Evolutionary conservation across 2,888 invertebrate genomes (phyloP).

Genomic region (Drosophila kambysellisi): DNA sequence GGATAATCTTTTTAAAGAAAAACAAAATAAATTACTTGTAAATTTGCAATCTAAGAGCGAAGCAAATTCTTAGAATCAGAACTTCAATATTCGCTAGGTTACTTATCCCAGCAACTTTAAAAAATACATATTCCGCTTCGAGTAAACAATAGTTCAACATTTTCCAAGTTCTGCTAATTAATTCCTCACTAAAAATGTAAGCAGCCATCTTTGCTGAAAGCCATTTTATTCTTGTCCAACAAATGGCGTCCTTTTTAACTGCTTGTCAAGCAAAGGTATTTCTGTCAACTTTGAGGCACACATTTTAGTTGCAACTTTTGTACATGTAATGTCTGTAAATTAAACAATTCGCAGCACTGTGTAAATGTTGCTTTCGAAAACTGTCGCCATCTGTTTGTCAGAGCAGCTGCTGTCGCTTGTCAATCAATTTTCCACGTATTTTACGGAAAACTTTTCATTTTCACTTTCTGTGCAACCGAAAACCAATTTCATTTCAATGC

Average conservation of each 20-base stretch:
- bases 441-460: slow-evolving; percentile 44
- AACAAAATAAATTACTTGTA: neutral
- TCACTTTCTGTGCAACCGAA: slow-evolving; percentile 37
- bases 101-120: neutral
- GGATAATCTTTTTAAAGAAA: neutral
- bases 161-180: neutral
- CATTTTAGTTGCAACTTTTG: neutral
- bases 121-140: neutral
- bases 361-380: neutral
- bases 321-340: neutral
- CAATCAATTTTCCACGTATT: slow-evolving; percentile 52
- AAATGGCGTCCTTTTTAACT: too few relatives aligned
- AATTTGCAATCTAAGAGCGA: neutral
- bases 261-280: neutral
- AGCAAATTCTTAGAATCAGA: neutral
- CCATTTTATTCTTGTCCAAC: neutral
- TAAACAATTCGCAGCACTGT: neutral
- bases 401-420: slow-evolving; percentile 24
- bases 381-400: slow-evolving; percentile 6
- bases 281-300: neutral
- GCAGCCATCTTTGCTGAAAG: neutral
- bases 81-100: neutral
- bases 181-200: neutral
- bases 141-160: neutral
- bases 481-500: slow-evolving; percentile 43